These are phyloP conservation scores for Channallabes apus DNA, from an alignment of 2,797 vertebrate species.

Conservation along the genomic window DNA sequence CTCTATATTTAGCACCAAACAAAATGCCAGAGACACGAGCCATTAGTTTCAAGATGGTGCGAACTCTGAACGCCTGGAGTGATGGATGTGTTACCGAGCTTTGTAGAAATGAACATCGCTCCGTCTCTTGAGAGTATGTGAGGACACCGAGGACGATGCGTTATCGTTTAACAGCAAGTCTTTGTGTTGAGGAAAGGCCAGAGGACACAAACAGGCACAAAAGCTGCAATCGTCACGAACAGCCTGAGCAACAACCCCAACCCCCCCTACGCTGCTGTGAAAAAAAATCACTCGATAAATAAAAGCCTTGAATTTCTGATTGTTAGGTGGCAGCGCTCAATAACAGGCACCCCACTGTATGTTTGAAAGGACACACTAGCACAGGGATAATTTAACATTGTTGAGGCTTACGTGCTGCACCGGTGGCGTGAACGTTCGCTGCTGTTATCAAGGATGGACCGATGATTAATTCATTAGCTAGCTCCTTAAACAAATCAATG, in stretches of 20 bases:
- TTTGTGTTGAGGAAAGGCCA: slow-evolving; percentile 31
- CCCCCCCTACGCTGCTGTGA: not conserved
- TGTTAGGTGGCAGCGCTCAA: slow-evolving; percentile 53
- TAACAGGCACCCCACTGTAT: slow-evolving; percentile 56
- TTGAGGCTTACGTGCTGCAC: slow-evolving; percentile 27
- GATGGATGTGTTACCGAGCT: slow-evolving; percentile 21
- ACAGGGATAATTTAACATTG: slow-evolving; percentile 56
- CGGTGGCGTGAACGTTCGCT: not conserved
- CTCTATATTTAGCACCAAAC: slow-evolving; percentile 30
- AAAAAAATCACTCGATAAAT: slow-evolving; percentile 40
- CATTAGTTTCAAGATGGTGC: slow-evolving; percentile 36
- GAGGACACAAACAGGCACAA: slow-evolving; percentile 46
- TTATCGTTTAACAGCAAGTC: slow-evolving; percentile 24
- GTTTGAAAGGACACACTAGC: not conserved
- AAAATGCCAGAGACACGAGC: slow-evolving; percentile 14
- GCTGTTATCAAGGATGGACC: not conserved
- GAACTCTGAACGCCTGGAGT: slow-evolving; percentile 4
- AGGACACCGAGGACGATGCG: not conserved
- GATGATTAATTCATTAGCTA: not conserved
- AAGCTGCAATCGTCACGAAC: slow-evolving; percentile 61
- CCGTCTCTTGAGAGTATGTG: not conserved
- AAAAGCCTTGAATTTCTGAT: slow-evolving; percentile 58
- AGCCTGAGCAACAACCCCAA: not conserved
- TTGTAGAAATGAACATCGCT: not conserved
- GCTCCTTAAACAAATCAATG: not conserved